phyloP scores from a whole-genome alignment of 2,888 invertebrate species.

The Andrena chrysosceles region DNA sequence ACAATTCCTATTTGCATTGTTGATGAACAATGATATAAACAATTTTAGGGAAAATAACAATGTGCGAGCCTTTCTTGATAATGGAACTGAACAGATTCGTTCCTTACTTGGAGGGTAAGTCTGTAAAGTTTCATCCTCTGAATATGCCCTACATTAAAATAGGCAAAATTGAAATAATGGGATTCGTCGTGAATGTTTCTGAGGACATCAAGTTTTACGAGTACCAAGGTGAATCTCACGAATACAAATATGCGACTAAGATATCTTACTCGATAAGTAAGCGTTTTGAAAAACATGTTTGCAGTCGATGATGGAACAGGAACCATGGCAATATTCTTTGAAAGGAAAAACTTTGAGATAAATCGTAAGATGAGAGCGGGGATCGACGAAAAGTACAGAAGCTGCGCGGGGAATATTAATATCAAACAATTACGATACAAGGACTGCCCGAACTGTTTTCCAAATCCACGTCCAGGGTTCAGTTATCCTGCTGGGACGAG shows the following conservation, averaged over 20 bases:
- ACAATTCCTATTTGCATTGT: neutral
- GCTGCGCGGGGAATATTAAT: neutral
- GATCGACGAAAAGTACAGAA: conserved; percentile 32
- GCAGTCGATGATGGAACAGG: conserved; percentile 64
- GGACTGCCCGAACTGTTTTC: conserved; percentile 4
- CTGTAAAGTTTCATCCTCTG: conserved; percentile 50
- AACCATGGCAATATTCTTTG: conserved; percentile 9
- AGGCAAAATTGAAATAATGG: conserved; percentile 45
- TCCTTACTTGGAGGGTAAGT: conserved; percentile 30
- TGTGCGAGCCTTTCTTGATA: conserved; percentile 42
- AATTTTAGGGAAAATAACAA: conserved; percentile 12
- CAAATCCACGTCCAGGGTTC: conserved; percentile 33
- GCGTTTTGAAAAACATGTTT: neutral
- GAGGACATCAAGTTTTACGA: neutral
- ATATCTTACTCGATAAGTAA: neutral
- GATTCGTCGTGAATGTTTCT: conserved; percentile 22
- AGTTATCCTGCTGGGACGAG: conserved; percentile 17
- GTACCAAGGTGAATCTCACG: conserved; percentile 23
- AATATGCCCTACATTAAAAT: conserved; percentile 57
- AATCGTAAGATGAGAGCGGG: neutral
- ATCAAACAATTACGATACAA: neutral
- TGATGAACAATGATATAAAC: neutral
- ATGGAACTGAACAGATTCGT: conserved; percentile 56
- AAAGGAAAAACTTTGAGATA: neutral
- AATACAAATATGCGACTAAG: neutral